Evolutionary conservation across 2,113 vertebrate genomes (phyloP).

Genomic region (Coregonus clupeaformis): DNA sequence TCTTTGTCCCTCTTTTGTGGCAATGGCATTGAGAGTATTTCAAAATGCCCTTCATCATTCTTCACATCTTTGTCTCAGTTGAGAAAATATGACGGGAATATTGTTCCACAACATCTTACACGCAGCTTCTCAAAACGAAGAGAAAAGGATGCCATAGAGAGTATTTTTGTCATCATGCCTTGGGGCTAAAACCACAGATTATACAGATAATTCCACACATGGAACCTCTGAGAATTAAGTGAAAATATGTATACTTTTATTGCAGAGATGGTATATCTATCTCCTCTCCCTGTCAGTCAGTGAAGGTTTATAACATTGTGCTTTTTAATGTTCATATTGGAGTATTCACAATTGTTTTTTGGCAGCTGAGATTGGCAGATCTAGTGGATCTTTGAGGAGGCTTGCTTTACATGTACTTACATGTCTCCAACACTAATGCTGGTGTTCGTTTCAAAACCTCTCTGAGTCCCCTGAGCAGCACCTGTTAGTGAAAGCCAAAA

Average conservation of each 20-base stretch:
- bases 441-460: no score
- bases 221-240: not conserved
- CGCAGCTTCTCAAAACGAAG: not conserved
- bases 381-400: no score
- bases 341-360: no score
- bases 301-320: no score
- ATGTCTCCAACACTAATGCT: no score
- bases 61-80: constrained; percentile 1
- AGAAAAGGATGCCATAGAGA: not conserved
- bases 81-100: not conserved
- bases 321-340: no score
- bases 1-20: constrained; percentile 11
- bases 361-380: no score
- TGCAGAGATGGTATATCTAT: no score
- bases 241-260: not conserved
- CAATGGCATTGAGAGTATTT: constrained; percentile 23
- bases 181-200: not conserved
- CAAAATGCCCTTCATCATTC: constrained; percentile 10
- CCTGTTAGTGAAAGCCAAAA: no score
- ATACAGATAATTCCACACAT: not conserved
- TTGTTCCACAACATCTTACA: not conserved
- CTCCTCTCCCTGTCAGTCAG: no score
- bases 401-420: no score
- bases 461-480: no score
- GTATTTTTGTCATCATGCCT: not conserved